Conservation (phyloP, 2,113 vertebrate species). For the Lophura nycthemera region DNA sequence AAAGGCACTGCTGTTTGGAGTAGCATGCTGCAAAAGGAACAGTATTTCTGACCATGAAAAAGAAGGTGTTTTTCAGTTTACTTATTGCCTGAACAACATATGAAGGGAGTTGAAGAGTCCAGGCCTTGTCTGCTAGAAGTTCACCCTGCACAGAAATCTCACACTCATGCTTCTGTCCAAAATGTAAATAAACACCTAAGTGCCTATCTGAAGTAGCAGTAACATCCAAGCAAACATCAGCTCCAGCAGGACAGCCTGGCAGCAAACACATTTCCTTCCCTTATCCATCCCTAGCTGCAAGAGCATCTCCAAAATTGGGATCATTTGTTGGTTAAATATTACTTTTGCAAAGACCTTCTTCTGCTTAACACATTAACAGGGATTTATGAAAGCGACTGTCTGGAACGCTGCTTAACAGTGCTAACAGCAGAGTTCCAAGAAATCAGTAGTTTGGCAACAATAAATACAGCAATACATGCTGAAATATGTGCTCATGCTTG, state of each 20-base stretch:
- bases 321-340: not conserved
- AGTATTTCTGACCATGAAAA: not conserved
- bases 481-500: conserved; percentile 25
- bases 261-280: not conserved
- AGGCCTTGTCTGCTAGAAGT: not conserved
- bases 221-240: not conserved
- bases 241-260: not conserved
- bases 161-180: fast-evolving
- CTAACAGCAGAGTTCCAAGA: conserved; percentile 55
- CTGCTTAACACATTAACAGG: conserved; percentile 27
- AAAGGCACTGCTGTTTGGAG: not conserved
- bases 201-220: not conserved
- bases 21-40: not conserved
- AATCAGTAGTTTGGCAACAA: conserved; percentile 45
- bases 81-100: not conserved
- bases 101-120: fast-evolving
- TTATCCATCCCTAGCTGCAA: not conserved
- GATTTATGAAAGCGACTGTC: conserved; percentile 55
- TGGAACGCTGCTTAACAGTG: conserved; percentile 52
- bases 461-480: not conserved
- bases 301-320: not conserved
- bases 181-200: not conserved
- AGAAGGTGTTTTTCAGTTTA: not conserved
- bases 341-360: conserved; percentile 2
- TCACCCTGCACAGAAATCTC: not conserved